A percentile compares a stretch with the other conserved stretches of the same genome.
Evolutionary conservation across 2,113 vertebrate genomes (phyloP).

Genomic region (Leuciscus idus): DNA sequence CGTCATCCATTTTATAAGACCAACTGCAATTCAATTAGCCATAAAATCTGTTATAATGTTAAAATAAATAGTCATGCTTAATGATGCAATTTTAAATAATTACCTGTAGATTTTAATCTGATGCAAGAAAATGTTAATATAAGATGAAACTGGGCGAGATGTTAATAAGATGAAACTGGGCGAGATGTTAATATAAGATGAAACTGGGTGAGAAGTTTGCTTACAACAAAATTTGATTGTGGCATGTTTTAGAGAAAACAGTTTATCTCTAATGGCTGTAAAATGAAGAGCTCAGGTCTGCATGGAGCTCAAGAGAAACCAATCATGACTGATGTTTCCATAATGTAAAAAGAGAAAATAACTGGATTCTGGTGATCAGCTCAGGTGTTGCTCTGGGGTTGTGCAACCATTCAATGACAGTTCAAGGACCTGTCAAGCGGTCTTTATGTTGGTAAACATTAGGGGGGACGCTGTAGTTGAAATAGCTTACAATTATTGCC

Average conservation of each 20-base stretch:
- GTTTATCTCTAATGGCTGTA: background rate
- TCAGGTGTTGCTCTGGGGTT: background rate
- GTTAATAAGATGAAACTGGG: background rate
- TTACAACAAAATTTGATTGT: background rate
- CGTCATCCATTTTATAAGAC: background rate
- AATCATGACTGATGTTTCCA: background rate
- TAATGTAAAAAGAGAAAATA: background rate
- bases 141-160: background rate
- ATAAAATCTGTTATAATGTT: background rate
- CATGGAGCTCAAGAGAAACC: background rate
- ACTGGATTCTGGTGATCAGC: background rate
- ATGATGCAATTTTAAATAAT: conserved; percentile 1
- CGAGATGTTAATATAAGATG: background rate
- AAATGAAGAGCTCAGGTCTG: conserved; percentile 3
- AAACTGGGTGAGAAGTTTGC: background rate
- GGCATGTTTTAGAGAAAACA: conserved; percentile 1
- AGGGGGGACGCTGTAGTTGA: background rate
- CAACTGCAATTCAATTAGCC: background rate
- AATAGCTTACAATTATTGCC: background rate
- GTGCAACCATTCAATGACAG: background rate
- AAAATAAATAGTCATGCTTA: too few relatives aligned
- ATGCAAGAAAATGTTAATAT: background rate
- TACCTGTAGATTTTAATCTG: background rate
- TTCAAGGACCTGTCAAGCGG: background rate
- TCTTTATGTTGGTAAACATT: background rate